phyloP scores from a whole-genome alignment of 2,888 invertebrate genomes.

The Cacoxenus indagator region DNA sequence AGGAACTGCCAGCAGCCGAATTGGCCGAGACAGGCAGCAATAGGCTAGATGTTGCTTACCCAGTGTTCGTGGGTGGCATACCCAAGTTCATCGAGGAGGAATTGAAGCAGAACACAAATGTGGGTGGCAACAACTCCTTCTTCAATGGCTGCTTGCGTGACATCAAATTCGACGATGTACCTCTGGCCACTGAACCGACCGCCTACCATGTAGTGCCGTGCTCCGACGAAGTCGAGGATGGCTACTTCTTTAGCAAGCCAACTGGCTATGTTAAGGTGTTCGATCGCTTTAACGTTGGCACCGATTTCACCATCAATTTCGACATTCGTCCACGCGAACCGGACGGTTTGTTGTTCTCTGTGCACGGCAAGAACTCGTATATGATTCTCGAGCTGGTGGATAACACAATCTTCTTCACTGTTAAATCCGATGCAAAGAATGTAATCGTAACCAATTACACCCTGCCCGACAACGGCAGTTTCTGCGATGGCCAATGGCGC shows the following conservation, averaged over 20 bases:
- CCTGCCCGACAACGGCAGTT: constrained; percentile 76
- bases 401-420: constrained; percentile 86
- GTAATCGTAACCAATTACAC: constrained; percentile 79
- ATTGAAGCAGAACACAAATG: constrained; percentile 66
- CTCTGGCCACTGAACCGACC: constrained; percentile 75
- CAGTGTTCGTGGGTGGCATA: constrained; percentile 88
- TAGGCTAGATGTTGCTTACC: constrained; percentile 76
- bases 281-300: constrained; percentile 84
- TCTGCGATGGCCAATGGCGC: constrained; percentile 98
- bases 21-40: constrained; percentile 75
- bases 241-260: constrained; percentile 86
- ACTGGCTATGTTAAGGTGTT: constrained; percentile 80
- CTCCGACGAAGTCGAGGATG: constrained; percentile 82
- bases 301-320: constrained; percentile 83
- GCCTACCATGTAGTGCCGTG: constrained; percentile 82
- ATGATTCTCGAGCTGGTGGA: constrained; percentile 89
- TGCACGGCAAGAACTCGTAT: constrained; percentile 85
- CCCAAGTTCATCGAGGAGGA: constrained; percentile 70
- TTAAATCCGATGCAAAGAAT: constrained; percentile 83
- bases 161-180: constrained; percentile 79
- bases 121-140: constrained; percentile 70
- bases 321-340: constrained; percentile 88
- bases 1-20: constrained; percentile 46
- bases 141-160: constrained; percentile 89
- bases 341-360: constrained; percentile 88